Percentiles rank a stretch among this genome's conserved stretches.
Conservation (phyloP, 2,888 invertebrate genomes). For the Acrocyrtus sp. region DNA sequence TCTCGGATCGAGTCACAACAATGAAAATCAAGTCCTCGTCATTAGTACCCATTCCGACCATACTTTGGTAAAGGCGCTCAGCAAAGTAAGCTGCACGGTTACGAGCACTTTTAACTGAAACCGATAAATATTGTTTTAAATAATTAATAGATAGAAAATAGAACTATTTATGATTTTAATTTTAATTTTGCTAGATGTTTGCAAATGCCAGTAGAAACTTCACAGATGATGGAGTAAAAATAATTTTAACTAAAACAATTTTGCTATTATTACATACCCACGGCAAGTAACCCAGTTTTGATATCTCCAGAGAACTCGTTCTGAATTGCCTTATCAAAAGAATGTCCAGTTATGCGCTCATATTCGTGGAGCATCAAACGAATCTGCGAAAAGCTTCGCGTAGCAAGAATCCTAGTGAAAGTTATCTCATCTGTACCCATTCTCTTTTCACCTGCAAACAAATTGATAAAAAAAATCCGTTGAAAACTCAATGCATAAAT, state of each 20-base stretch:
- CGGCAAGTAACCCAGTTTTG: constrained; percentile 82
- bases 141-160: too few relatives aligned
- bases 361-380: constrained; percentile 86
- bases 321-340: constrained; percentile 81
- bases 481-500: too few relatives aligned
- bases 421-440: constrained; percentile 85
- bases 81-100: constrained; percentile 88
- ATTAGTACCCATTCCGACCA: constrained; percentile 91
- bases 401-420: constrained; percentile 85
- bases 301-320: constrained; percentile 88
- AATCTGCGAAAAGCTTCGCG: constrained; percentile 89
- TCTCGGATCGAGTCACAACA: constrained; percentile 83
- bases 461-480: constrained; percentile 2
- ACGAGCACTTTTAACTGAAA: constrained; percentile 80
- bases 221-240: neutral
- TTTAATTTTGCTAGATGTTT: too few relatives aligned
- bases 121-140: too few relatives aligned
- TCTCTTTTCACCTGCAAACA: constrained; percentile 72
- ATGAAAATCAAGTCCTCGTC: constrained; percentile 87
- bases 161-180: neutral
- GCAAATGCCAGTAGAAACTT: too few relatives aligned
- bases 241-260: neutral
- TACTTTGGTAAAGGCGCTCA: constrained; percentile 83
- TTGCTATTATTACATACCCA: constrained; percentile 75
- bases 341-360: constrained; percentile 77